Percentiles rank a stretch among this genome's conserved stretches.
phyloP scores from a whole-genome alignment of 2,888 invertebrate species.

The Prosopocoilus inquinatus region DNA sequence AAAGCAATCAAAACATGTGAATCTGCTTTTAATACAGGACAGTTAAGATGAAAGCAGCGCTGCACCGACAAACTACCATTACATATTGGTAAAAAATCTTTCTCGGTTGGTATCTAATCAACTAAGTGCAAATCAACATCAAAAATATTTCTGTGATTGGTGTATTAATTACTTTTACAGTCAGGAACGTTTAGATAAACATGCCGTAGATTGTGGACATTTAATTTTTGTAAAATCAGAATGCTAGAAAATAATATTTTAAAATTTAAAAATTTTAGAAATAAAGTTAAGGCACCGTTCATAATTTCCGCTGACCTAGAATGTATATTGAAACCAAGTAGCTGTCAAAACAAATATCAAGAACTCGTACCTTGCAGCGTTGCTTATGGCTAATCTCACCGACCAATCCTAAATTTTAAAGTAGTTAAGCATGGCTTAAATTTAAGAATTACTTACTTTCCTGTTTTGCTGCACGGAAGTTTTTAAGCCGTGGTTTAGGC shows the following conservation, averaged over 20 bases:
- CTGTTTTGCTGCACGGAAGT: no score
- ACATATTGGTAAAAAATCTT: slow-evolving; percentile 12
- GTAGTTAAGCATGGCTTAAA: no score
- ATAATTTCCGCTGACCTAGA: no score
- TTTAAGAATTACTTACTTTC: no score
- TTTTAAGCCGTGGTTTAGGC: no score
- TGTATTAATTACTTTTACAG: no score
- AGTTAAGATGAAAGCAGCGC: not conserved
- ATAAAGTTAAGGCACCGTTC: slow-evolving; percentile 9
- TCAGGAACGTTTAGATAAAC: no score
- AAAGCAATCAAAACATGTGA: slow-evolving; percentile 2
- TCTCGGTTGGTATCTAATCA: slow-evolving; percentile 5
- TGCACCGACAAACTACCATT: not conserved
- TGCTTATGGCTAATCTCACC: not conserved
- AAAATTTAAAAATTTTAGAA: slow-evolving; percentile 16
- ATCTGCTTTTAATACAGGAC: slow-evolving; percentile 7
- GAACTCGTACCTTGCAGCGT: no score
- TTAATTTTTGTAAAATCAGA: slow-evolving; percentile 3
- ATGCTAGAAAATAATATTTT: not conserved
- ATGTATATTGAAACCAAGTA: not conserved
- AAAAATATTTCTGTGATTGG: slow-evolving; percentile 13
- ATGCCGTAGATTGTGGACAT: not conserved
- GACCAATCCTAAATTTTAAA: no score
- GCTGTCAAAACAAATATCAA: slow-evolving; percentile 6
- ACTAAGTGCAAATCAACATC: not conserved